These are phyloP conservation scores for Mus musculus DNA, from an alignment of 2,113 vertebrate species.

Conservation along the genomic window GRCm39 chr5:107284501-107285000, in stretches of 20 bases:
- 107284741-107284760: neutral
- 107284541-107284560: neutral
- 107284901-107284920: slow-evolving; percentile 70
- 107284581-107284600: slow-evolving; percentile 6
- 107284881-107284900: slow-evolving; percentile 83
- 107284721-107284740: neutral
- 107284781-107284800: slow-evolving; percentile 95
- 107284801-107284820: slow-evolving; percentile 90
- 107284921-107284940: slow-evolving; percentile 91
- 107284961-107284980: neutral
- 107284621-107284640: neutral
- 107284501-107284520: slow-evolving; percentile 19
- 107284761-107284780: neutral
- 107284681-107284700: neutral
- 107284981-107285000: neutral
- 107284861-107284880: slow-evolving; percentile 94
- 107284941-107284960: slow-evolving; percentile 87
- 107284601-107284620: slow-evolving; percentile 30
- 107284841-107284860: slow-evolving; percentile 88
- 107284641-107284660: neutral
- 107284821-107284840: slow-evolving; percentile 87
- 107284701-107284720: too few relatives aligned
- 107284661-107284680: neutral
- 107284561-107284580: slow-evolving; percentile 11
- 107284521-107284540: neutral